Conservation (phyloP, 1,140 invertebrate species). For the Drosophila azteca region DNA sequence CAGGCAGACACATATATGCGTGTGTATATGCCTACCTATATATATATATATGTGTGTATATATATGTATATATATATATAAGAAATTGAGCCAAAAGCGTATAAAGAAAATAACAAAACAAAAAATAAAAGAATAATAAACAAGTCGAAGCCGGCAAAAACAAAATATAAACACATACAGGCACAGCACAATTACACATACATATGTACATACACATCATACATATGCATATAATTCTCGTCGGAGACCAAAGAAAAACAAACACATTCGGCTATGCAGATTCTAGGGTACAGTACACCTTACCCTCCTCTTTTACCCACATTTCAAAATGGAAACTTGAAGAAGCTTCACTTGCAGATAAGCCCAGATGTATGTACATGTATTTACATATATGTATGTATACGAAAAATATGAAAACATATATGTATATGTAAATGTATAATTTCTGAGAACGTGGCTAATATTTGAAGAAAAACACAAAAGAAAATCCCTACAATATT, state of each 20-base stretch:
- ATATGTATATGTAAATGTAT: too few relatives aligned
- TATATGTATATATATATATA: conserved; percentile 16
- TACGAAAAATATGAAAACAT: too few relatives aligned
- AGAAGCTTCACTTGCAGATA: too few relatives aligned
- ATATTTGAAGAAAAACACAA: neutral
- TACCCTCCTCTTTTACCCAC: too few relatives aligned
- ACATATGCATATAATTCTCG: neutral
- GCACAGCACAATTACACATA: neutral
- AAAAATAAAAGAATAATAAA: conserved; percentile 56
- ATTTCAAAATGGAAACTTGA: too few relatives aligned
- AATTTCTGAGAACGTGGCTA: too few relatives aligned
- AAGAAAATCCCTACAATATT: too few relatives aligned
- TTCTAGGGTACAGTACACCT: too few relatives aligned
- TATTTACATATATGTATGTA: too few relatives aligned
- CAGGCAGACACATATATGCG: neutral
- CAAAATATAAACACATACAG: conserved; percentile 19
- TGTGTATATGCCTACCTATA: neutral
- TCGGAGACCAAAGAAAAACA: too few relatives aligned
- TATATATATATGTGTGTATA: conserved; percentile 17
- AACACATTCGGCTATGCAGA: too few relatives aligned
- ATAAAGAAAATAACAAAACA: conserved; percentile 31
- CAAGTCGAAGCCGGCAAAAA: conserved; percentile 68
- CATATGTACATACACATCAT: neutral
- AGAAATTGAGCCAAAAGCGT: conserved; percentile 54
- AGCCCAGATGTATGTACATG: too few relatives aligned